A percentile compares a stretch with the other conserved stretches of the same genome.
Conservation (phyloP, 1,140 invertebrate species). For the Ladona fulva region DNA sequence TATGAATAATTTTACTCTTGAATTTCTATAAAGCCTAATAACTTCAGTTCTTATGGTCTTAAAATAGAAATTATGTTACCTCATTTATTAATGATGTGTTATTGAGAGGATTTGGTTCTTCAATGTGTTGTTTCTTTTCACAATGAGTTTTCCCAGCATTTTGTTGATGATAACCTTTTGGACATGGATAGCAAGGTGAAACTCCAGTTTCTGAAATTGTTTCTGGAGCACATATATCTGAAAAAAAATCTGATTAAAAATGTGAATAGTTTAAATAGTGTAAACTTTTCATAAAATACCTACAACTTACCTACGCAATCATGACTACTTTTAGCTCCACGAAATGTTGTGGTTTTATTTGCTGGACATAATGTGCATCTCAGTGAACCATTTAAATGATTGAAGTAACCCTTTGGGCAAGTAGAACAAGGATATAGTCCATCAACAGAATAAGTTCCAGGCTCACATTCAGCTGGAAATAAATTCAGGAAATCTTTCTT, state of each 20-base stretch:
- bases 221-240: slow-evolving; percentile 37
- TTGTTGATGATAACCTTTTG: slow-evolving; percentile 38
- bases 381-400: background rate
- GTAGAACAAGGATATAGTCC: background rate
- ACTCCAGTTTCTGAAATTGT: slow-evolving; percentile 40
- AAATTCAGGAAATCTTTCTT: too few relatives aligned
- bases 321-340: background rate
- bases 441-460: background rate
- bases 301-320: background rate
- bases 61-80: too few relatives aligned
- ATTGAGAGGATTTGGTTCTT: background rate
- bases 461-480: background rate
- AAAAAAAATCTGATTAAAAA: background rate
- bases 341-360: background rate
- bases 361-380: background rate
- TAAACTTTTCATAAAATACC: background rate
- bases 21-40: too few relatives aligned
- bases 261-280: background rate
- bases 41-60: too few relatives aligned
- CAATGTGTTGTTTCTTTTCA: background rate
- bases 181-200: slow-evolving; percentile 41
- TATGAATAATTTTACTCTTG: too few relatives aligned
- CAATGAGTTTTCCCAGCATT: slow-evolving; percentile 26
- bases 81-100: too few relatives aligned
- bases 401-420: background rate